Base-by-base conservation (phyloP, 2,113 vertebrate species). In the Megalops atlanticus region DNA sequence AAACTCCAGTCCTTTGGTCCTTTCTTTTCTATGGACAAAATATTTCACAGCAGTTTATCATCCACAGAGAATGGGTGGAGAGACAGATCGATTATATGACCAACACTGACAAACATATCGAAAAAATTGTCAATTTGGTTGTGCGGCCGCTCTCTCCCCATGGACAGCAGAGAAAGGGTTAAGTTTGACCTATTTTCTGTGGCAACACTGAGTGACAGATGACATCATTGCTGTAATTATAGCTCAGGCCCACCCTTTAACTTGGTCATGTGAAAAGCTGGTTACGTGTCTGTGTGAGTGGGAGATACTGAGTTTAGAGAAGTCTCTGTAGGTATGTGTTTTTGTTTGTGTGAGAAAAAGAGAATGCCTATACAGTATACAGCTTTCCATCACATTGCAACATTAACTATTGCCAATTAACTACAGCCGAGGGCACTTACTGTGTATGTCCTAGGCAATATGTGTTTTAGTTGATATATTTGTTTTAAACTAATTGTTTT, bases 131-230 rank as follows among this genome's bases (percentile, higher is more conserved):
- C 41, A 33, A 52, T 78, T 31, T 16, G 36, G 80, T 74, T 78
- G 77, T 0, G 79, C 68, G 38, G 85, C 89, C 89, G 90, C 91
- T 92, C 89, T 88, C 91, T 87, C 2, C 68, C 74, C 74, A 68
- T 33, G 24, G 35, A 24, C 4, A 10, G 49, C 41, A 68, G 21
- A 58, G 86, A 77, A 92, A 86, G 90, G 89, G 91, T 94, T 93
- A 93, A 92, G 58, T 0, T 81, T 91, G 92, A 92, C 93, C 92
- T 89, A 92, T 89, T 92, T 94, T 94, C 90, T 86, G 85, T 90
- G 88, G 92, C 88, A 91, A 93, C 91, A 88, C 80, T 90, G 88
- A 91, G 87, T 90, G 89, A 89, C 86, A 89, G 85, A 88, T 92
- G 93, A 94, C 91, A 92, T 94, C 90, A 91, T 82, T 64, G 83